Base-by-base conservation (phyloP, 2,113 vertebrate genomes). In the Sturnira hondurensis region DNA sequence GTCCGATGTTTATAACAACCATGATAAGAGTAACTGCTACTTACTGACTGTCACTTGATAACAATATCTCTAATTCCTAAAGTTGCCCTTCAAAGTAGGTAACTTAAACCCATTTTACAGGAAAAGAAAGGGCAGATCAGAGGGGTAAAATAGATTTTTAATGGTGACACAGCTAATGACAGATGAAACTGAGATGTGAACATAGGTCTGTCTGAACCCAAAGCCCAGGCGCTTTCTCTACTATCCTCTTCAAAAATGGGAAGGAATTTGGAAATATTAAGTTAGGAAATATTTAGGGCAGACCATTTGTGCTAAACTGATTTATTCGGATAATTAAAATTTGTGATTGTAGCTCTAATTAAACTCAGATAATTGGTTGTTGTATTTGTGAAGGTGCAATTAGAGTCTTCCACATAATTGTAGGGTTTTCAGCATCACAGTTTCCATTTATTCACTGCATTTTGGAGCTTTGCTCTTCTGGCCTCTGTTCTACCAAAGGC, bases 261-360 rank as follows among this genome's bases (percentile, higher is more conserved):
- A 85, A 97, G 96, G 82, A 73, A 94, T 20, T 71, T 63, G 41
- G 63, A 93, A 93, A 98, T 96, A 97, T 98, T 98, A 98, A 98
- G 98, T 98, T 93, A 45, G 98, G 98, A 97, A 98, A 98, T 98
- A 97, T 99, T 98, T 98, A 98, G 98, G 98, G 97, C 45, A 97
- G 97, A 96, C 96, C 98, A 99, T 98, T 98, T 99, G 96, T 98
- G 98, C 98, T 99, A 98, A 99, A 99, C 98, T 98, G 98, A 99
- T 98, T 99, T 99, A 99, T 98, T 99, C 99, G 98, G 99, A 99
- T 98, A 99, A 99, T 99, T 99, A 98, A 98, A 99, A 99, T 98
- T 98, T 98, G 98, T 98, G 98, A 99, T 99, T 98, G 98, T 98
- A 98, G 98, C 98, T 99, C 98, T 99, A 99, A 99, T 99, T 99